Conservation (phyloP, 2,113 vertebrate genomes). For the Andinoacara biseriatus region DNA sequence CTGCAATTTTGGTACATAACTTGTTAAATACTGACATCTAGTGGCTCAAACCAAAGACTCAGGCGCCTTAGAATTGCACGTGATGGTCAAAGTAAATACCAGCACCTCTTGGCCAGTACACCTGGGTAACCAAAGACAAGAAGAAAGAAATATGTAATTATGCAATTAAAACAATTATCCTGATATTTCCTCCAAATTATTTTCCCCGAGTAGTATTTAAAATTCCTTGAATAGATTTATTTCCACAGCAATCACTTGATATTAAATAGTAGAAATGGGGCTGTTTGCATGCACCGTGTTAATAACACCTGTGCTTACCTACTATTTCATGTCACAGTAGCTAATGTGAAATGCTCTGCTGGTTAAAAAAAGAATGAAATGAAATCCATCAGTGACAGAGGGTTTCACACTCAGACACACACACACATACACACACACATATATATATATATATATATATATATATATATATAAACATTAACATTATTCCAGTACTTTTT, state of each 20-base stretch:
- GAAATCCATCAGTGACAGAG: neutral
- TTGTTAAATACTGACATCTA: constrained; percentile 76
- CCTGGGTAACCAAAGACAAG: neutral
- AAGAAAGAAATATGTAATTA: neutral
- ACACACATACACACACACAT: neutral
- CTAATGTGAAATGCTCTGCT: no score
- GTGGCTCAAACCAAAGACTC: constrained; percentile 29
- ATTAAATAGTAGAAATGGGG: neutral
- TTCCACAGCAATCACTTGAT: neutral
- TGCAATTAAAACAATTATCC: neutral
- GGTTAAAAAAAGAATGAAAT: neutral
- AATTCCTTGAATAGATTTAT: neutral
- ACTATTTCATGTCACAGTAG: no score
- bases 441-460: no score
- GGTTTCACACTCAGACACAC: neutral
- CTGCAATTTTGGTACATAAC: constrained; percentile 14
- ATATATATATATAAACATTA: no score
- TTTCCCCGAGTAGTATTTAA: neutral
- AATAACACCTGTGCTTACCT: neutral
- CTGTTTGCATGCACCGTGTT: neutral
- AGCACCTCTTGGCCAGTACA: constrained; percentile 29
- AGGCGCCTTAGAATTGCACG: neutral
- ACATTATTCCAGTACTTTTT: no score
- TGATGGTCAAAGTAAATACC: constrained; percentile 10
- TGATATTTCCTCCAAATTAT: neutral